Evolutionary conservation across 2,797 vertebrate species (phyloP), one percentile per base, ranked within the genome.

Genomic region (Xenops minutus): DNA sequence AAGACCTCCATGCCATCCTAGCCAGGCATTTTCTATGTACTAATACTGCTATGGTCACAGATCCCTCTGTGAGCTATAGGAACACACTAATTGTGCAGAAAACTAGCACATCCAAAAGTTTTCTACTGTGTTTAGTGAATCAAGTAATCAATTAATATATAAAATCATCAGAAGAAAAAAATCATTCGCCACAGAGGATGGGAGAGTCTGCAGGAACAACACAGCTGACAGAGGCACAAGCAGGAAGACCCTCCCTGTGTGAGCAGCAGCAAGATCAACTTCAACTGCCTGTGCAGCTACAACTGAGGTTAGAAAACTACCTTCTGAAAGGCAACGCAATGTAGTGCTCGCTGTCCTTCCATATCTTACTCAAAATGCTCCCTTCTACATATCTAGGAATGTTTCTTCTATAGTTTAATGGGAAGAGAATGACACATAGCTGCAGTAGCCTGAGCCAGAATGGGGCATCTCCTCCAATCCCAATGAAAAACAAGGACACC

Each of bases 391-490:
- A 82, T 32, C 18, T n/a, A 37, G 15, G n/a, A 56, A 21, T 69
- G 24, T 22, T 81, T 81, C 43, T 85, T 22, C 63, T n/a, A 20
- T 6, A 69, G 14, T 36, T 81, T 30, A 76, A 71, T 17, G 22
- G 22, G 30, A 41, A 78, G 37, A 58, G 19, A 84, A 79, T 27
- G 37, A 72, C 26, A 71, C 5, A 37, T 61, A 30, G 5, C 34
- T 75, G 26, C 62, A 64, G 37, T 0, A 84, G 49, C 26, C 30
- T 30, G 14, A 81, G 39, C 8, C 7, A 43, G 19, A 59, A 75
- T 0, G 2, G 7, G 9, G 8, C 16, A 43, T 9, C 12, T 54
- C 51, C 55, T 41, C 12, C 48, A 62, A 22, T 30, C 24, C 12
- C 30, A 76, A 20, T 0, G 0, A 7, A 73, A 89, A 52, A 6